phyloP scores from a whole-genome alignment of 2,888 invertebrate species.

The Agrotis puta region DNA sequence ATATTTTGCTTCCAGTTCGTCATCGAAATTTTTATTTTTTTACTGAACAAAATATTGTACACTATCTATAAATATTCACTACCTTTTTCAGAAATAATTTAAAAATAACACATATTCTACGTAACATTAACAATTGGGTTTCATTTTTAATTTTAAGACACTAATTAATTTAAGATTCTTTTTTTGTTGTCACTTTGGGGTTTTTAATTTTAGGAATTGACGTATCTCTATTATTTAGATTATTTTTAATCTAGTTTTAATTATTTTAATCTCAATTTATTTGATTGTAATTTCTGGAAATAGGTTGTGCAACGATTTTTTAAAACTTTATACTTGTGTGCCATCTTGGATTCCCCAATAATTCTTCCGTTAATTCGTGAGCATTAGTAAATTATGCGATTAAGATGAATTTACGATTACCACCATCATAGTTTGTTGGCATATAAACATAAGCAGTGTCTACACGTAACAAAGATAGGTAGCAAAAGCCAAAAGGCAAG shows the following conservation, averaged over 20 bases:
- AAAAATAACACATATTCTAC: constrained; percentile 32
- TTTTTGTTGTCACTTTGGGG: constrained; percentile 62
- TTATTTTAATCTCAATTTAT: constrained; percentile 66
- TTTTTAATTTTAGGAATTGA: constrained; percentile 63
- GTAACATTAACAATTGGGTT: constrained; percentile 39
- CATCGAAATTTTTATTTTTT: constrained; percentile 57
- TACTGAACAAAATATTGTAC: constrained; percentile 46
- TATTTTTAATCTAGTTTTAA: constrained; percentile 58
- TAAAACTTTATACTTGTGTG: constrained; percentile 62
- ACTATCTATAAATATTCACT: constrained; percentile 26
- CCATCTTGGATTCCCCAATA: constrained; percentile 62
- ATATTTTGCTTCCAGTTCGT: constrained; percentile 57
- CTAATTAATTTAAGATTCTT: constrained; percentile 51
- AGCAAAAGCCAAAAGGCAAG: background rate
- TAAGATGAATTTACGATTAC: background rate
- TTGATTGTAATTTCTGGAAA: constrained; percentile 58
- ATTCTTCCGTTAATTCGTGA: constrained; percentile 28
- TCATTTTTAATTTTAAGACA: constrained; percentile 52
- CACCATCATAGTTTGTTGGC: background rate
- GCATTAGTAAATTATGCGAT: constrained; percentile 34
- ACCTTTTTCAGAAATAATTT: constrained; percentile 35
- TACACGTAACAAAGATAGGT: background rate
- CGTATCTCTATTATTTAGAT: constrained; percentile 61
- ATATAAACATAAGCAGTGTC: background rate
- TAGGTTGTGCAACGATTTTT: constrained; percentile 84